Conservation (phyloP, 2,113 vertebrate species). For the Platycercus adscitus region DNA sequence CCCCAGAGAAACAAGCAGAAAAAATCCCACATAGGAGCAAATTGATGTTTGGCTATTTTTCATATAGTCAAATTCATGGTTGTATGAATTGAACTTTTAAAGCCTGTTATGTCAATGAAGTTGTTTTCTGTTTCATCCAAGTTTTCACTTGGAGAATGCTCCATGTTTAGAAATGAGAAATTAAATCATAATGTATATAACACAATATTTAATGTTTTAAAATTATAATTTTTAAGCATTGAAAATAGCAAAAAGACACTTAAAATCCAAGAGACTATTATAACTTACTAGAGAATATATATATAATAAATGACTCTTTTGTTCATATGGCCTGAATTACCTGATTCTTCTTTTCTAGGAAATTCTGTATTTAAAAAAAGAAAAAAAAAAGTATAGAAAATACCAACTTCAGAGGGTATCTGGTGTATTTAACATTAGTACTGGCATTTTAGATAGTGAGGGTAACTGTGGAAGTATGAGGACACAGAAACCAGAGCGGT, state of each 20-base stretch:
- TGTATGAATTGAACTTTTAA: slow-evolving; percentile 74
- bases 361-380: slow-evolving; percentile 18
- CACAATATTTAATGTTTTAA: slow-evolving; percentile 82
- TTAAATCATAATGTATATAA: slow-evolving; percentile 81
- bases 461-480: neutral
- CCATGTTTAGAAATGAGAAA: slow-evolving; percentile 72
- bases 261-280: slow-evolving; percentile 80
- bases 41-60: slow-evolving; percentile 78
- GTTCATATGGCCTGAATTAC: slow-evolving; percentile 77
- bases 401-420: neutral
- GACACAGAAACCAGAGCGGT: neutral
- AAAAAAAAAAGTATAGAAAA: neutral
- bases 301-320: slow-evolving; percentile 83
- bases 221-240: slow-evolving; percentile 85
- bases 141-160: slow-evolving; percentile 69
- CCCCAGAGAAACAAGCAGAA: neutral
- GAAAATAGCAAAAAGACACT: slow-evolving; percentile 80
- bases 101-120: slow-evolving; percentile 70
- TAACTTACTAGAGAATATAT: slow-evolving; percentile 81
- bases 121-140: slow-evolving; percentile 71
- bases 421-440: neutral
- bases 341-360: slow-evolving; percentile 75
- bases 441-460: neutral
- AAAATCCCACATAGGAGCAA: slow-evolving; percentile 53
- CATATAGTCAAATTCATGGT: slow-evolving; percentile 74